These are phyloP conservation scores for Pavo muticus DNA, from an alignment of 2,113 vertebrate genomes.

Conservation along the genomic window DNA sequence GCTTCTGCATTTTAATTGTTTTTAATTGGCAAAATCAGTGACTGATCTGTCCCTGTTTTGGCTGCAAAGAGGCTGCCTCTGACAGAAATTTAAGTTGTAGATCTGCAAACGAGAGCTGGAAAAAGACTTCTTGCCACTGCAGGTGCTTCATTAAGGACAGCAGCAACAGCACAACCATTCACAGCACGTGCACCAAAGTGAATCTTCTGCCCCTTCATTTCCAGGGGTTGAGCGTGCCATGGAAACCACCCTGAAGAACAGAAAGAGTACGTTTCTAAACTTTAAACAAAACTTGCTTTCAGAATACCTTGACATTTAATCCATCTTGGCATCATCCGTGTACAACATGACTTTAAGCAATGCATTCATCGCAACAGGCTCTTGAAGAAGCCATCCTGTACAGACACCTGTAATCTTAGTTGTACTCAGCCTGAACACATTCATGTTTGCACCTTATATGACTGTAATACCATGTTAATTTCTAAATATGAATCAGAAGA, in stretches of 20 bases:
- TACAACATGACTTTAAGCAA: background rate
- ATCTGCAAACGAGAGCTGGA: background rate
- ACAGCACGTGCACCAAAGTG: background rate
- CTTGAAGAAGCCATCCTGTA: background rate
- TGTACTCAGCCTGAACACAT: accelerated
- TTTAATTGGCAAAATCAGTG: background rate
- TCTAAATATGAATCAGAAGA: background rate
- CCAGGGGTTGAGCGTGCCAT: background rate
- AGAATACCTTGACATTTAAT: background rate
- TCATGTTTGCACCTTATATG: background rate
- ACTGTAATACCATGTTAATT: accelerated
- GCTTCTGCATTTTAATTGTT: background rate
- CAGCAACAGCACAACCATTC: background rate
- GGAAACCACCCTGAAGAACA: background rate
- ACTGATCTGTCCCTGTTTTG: background rate
- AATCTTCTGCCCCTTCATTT: background rate
- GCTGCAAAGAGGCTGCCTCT: background rate
- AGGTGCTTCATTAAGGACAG: background rate
- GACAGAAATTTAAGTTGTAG: background rate
- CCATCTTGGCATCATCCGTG: background rate
- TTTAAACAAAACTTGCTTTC: background rate
- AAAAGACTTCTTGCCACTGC: background rate
- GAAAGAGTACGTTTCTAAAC: background rate
- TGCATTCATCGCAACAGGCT: background rate
- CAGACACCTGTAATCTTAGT: background rate